Percentiles rank a stretch among this genome's conserved stretches.
Conservation (phyloP, 1,140 invertebrate species). For the Rhynchophorus ferrugineus region DNA sequence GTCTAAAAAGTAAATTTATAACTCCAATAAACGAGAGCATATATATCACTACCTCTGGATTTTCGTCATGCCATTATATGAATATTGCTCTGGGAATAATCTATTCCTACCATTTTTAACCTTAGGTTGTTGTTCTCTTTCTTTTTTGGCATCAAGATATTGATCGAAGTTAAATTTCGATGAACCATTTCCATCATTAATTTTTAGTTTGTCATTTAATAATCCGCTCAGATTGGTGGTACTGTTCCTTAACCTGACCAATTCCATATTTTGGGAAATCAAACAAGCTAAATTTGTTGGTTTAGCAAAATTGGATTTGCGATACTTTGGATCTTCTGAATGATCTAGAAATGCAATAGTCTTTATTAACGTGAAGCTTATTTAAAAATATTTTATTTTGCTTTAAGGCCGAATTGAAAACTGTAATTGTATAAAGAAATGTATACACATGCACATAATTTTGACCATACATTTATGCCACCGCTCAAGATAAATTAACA, state of each 20-base stretch:
- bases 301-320: background rate
- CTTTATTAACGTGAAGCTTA: too few relatives aligned
- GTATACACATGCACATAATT: too few relatives aligned
- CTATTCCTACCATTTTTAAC: slow-evolving; percentile 17
- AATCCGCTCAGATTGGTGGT: slow-evolving; percentile 13
- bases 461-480: too few relatives aligned
- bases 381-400: too few relatives aligned
- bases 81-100: background rate
- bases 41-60: too few relatives aligned
- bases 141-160: slow-evolving; percentile 8
- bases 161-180: slow-evolving; percentile 19
- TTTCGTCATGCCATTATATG: too few relatives aligned
- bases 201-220: slow-evolving; percentile 12
- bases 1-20: slow-evolving; percentile 6
- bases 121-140: background rate
- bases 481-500: too few relatives aligned
- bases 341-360: slow-evolving; percentile 21
- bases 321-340: slow-evolving; percentile 8
- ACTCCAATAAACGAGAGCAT: too few relatives aligned
- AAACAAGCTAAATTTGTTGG: slow-evolving; percentile 9
- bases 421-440: too few relatives aligned
- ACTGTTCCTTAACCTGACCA: slow-evolving; percentile 14
- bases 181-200: background rate
- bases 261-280: slow-evolving; percentile 19
- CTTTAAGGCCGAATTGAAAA: too few relatives aligned